Evolutionary conservation across 1,140 invertebrate genomes (phyloP).

Genomic region (Eriosoma lanigerum): DNA sequence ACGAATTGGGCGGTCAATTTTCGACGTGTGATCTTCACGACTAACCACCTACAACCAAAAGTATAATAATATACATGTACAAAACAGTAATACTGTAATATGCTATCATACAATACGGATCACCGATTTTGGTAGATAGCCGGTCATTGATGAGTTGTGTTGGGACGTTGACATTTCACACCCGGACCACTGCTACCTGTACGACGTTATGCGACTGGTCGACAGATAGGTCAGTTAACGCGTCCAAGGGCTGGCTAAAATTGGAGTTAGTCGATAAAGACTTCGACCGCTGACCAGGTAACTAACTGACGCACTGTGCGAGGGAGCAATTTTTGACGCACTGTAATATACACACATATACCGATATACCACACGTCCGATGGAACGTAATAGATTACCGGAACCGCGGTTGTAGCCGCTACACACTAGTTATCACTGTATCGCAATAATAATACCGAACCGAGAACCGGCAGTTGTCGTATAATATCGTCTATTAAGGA

Average conservation of each 20-base stretch:
- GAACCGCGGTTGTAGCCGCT: slow-evolving; percentile 18
- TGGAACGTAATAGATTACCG: slow-evolving; percentile 32
- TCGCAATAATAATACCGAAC: neutral
- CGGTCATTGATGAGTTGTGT: slow-evolving; percentile 34
- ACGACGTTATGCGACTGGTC: neutral
- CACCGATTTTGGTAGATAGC: neutral
- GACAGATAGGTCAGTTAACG: neutral
- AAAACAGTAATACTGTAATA: no score
- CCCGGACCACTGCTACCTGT: no score
- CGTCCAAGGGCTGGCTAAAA: no score
- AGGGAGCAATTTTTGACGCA: no score
- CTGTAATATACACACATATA: no score
- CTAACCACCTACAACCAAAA: no score
- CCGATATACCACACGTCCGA: neutral
- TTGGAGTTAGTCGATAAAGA: neutral
- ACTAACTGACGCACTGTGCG: neutral
- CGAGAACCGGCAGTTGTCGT: no score
- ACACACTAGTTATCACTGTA: neutral
- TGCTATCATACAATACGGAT: no score
- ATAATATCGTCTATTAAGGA: neutral
- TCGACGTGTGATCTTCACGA: no score
- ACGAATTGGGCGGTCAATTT: no score
- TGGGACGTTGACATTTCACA: neutral
- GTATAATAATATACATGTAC: no score
- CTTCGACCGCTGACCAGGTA: neutral